Percentiles rank a stretch among this genome's conserved stretches.
phyloP scores from a whole-genome alignment of 1,140 invertebrate species.

The Daktulosphaira vitifoliae region DNA sequence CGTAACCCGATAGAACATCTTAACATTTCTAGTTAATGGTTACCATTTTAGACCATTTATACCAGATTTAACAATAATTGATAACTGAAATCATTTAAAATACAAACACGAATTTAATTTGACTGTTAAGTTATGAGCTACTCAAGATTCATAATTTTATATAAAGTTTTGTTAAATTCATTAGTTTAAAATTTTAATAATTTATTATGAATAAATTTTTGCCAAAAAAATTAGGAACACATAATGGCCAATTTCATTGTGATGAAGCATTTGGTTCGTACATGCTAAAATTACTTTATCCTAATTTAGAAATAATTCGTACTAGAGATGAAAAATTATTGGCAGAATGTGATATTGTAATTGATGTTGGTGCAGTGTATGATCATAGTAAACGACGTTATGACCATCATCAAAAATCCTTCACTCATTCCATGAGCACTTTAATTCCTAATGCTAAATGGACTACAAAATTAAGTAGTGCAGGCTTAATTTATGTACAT shows the following conservation, averaged over 20 bases:
- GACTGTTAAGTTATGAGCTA: too few relatives aligned
- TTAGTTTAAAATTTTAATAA: too few relatives aligned
- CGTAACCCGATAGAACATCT: too few relatives aligned
- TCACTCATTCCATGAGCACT: constrained; percentile 54
- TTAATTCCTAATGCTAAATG: constrained; percentile 50
- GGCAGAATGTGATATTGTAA: constrained; percentile 81
- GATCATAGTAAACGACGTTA: constrained; percentile 67
- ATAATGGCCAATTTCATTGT: constrained; percentile 82
- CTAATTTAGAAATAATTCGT: constrained; percentile 73
- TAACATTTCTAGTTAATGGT: too few relatives aligned
- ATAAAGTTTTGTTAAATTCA: too few relatives aligned
- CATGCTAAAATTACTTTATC: constrained; percentile 77
- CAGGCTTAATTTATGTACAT: constrained; percentile 86
- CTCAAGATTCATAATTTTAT: too few relatives aligned
- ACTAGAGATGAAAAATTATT: constrained; percentile 58
- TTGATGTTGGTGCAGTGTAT: constrained; percentile 91
- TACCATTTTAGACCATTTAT: too few relatives aligned
- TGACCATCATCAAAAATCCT: constrained; percentile 91
- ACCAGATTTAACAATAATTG: too few relatives aligned
- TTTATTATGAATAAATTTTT: background rate
- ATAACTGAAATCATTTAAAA: too few relatives aligned
- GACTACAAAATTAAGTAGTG: constrained; percentile 78
- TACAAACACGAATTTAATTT: too few relatives aligned
- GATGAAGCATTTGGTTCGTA: constrained; percentile 92
- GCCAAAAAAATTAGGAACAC: constrained; percentile 56